Conservation (phyloP, 1,140 invertebrate species). For the Zaprionus ornatus region DNA sequence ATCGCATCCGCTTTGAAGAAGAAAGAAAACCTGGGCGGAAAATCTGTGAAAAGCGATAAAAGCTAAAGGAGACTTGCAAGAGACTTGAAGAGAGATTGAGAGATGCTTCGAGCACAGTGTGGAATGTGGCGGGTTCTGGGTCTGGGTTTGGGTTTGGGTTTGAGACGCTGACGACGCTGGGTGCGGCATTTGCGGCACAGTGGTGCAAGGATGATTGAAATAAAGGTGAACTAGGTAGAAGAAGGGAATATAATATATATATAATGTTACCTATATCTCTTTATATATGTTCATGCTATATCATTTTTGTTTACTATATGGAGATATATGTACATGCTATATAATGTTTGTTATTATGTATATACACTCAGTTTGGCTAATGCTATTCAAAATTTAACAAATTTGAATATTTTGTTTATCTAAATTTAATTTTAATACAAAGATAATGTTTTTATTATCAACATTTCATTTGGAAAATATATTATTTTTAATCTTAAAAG, state of each 20-base stretch:
- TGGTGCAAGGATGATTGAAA: constrained; percentile 15
- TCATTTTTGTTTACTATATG: too few relatives aligned
- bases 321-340: too few relatives aligned
- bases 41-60: constrained; percentile 80
- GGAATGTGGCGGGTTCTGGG: constrained; percentile 25
- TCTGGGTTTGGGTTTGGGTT: constrained; percentile 2
- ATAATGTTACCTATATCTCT: too few relatives aligned
- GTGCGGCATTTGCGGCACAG: constrained; percentile 45
- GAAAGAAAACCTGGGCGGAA: constrained; percentile 47
- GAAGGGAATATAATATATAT: background rate
- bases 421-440: too few relatives aligned
- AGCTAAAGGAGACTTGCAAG: constrained; percentile 37
- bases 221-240: background rate
- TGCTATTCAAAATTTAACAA: too few relatives aligned
- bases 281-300: too few relatives aligned
- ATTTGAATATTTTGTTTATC: too few relatives aligned
- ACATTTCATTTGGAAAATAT: too few relatives aligned
- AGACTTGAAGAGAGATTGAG: constrained; percentile 11
- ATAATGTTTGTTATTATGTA: too few relatives aligned
- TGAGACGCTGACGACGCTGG: constrained; percentile 5
- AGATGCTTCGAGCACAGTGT: constrained; percentile 29
- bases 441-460: too few relatives aligned
- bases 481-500: too few relatives aligned
- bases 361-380: too few relatives aligned
- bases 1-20: constrained; percentile 9